phyloP scores from a whole-genome alignment of 2,888 invertebrate genomes.

The Rhimphoctona megacephalus region DNA sequence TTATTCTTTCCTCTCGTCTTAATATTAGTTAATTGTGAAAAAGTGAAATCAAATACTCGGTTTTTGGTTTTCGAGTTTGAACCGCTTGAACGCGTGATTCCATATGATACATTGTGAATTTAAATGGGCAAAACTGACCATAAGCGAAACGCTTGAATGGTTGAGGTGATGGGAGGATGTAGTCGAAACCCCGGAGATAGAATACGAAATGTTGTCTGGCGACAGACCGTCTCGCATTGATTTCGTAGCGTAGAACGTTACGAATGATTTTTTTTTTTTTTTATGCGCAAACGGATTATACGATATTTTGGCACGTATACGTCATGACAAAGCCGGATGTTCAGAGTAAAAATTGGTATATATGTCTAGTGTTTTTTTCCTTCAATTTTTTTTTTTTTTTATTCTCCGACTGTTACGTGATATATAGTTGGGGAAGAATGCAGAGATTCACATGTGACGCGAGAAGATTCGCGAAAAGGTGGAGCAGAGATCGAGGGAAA shows the following conservation, averaged over 20 bases:
- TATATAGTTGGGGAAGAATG: constrained; percentile 39
- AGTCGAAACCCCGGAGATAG: constrained; percentile 47
- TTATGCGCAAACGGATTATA: constrained; percentile 28
- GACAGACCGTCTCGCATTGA: constrained; percentile 49
- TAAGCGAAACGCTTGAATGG: constrained; percentile 6
- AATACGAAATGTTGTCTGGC: constrained; percentile 58
- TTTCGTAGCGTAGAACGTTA: constrained; percentile 28
- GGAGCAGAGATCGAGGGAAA: constrained; percentile 48
- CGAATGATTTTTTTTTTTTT: constrained; percentile 1
- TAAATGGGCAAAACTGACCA: constrained; percentile 36
- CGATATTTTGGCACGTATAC: constrained; percentile 47
- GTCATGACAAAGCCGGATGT: neutral
- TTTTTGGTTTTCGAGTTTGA: neutral
- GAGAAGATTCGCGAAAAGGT: constrained; percentile 44
- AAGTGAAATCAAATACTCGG: neutral
- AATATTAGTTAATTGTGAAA: neutral
- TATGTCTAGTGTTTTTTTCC: neutral
- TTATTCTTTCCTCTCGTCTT: too few relatives aligned
- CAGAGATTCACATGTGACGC: constrained; percentile 48
- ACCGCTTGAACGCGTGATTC: constrained; percentile 12
- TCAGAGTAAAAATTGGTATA: neutral
- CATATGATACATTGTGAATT: constrained; percentile 53
- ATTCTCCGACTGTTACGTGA: constrained; percentile 23
- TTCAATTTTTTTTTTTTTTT: neutral
- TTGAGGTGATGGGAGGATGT: neutral